These are phyloP conservation scores for Ia io DNA, from an alignment of 2,113 vertebrate genomes.

Conservation along the genomic window DNA sequence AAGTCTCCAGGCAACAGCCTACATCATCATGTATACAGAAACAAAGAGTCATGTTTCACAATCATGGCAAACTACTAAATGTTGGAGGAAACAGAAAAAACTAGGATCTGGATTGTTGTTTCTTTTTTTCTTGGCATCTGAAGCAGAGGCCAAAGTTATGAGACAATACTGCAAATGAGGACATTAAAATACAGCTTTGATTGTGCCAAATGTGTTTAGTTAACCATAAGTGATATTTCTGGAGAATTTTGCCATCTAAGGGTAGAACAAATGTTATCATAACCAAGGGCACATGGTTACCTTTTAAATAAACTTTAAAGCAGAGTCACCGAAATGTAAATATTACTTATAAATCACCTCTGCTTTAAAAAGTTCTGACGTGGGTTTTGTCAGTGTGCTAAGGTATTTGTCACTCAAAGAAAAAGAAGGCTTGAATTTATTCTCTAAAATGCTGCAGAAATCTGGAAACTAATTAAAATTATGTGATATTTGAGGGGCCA, in stretches of 20 bases:
- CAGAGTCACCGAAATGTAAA: slow-evolving; percentile 57
- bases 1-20: neutral
- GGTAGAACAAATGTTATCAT: neutral
- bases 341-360: slow-evolving; percentile 63
- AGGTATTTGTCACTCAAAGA: slow-evolving; percentile 65
- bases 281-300: neutral
- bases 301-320: slow-evolving; percentile 54
- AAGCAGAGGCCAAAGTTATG: slow-evolving; percentile 55
- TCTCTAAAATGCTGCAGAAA: slow-evolving; percentile 69
- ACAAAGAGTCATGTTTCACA: neutral
- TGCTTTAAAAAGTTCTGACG: slow-evolving; percentile 67
- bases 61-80: neutral
- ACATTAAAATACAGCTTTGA: slow-evolving; percentile 66
- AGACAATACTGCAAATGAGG: slow-evolving; percentile 69
- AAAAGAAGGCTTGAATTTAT: slow-evolving; percentile 49
- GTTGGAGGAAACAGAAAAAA: slow-evolving; percentile 29
- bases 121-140: slow-evolving; percentile 47
- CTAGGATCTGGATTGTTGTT: neutral
- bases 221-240: slow-evolving; percentile 19
- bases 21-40: neutral
- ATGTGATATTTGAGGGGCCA: slow-evolving; percentile 62
- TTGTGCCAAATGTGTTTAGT: slow-evolving; percentile 37
- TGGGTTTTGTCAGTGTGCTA: slow-evolving; percentile 60
- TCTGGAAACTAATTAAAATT: slow-evolving; percentile 73
- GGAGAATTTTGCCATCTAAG: neutral